phyloP scores from a whole-genome alignment of 92 coral and sea anemone genomes.

The Umimayanthus kanabou region DNA sequence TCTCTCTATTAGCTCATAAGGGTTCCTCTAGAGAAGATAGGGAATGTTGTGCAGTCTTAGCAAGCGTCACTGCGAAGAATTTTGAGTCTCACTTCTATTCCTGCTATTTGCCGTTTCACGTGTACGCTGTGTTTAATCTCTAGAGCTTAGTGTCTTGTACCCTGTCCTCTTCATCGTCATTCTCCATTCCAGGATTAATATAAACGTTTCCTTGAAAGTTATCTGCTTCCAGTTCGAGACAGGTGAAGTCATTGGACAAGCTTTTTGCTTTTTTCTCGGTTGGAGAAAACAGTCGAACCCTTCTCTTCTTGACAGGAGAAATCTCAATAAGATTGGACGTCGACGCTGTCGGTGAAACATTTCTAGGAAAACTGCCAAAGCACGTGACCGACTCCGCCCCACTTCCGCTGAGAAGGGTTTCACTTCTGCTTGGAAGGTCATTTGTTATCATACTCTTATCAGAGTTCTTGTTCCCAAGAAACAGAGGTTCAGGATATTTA shows the following conservation, averaged over 20 bases:
- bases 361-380: background rate
- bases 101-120: no score
- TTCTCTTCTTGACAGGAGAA: background rate
- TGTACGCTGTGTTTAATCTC: no score
- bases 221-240: background rate
- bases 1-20: no score
- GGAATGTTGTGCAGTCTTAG: no score
- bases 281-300: background rate
- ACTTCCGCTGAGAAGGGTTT: background rate
- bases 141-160: constrained; percentile 30
- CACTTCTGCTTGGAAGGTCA: background rate
- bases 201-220: background rate
- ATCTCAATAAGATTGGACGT: constrained; percentile 3
- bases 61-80: no score
- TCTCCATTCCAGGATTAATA: background rate
- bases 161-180: background rate
- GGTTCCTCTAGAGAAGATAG: no score
- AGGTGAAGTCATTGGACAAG: background rate
- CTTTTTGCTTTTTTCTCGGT: background rate
- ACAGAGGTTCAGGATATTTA: background rate
- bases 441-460: background rate
- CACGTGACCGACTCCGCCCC: background rate
- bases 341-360: constrained; percentile 28
- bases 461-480: background rate
- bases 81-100: no score